phyloP scores from a whole-genome alignment of 2,888 invertebrate genomes.

The Thecophora atra region DNA sequence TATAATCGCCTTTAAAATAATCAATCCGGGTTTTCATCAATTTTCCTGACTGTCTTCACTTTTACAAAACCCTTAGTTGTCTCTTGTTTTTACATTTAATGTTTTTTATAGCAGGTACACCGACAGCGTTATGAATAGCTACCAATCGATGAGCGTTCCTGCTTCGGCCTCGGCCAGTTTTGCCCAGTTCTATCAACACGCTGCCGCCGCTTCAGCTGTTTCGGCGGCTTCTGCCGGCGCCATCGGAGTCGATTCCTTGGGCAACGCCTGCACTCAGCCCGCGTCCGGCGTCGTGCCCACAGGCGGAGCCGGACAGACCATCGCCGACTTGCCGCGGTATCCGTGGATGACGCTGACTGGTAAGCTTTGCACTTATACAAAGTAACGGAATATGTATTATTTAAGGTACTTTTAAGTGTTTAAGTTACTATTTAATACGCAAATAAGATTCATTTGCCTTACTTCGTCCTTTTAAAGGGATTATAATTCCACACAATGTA shows the following conservation, averaged over 20 bases:
- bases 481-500: no score
- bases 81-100: constrained; percentile 24
- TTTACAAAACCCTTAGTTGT: constrained; percentile 3
- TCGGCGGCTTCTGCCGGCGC: constrained; percentile 80
- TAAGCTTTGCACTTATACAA: constrained; percentile 62
- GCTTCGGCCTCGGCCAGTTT: constrained; percentile 67
- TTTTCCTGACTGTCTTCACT: not conserved
- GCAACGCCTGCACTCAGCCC: constrained; percentile 81
- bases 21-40: no score
- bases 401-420: not conserved
- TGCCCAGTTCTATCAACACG: constrained; percentile 92
- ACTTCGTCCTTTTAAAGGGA: no score
- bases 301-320: constrained; percentile 78
- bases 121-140: constrained; percentile 67
- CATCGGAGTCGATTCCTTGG: constrained; percentile 80
- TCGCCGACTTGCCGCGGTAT: constrained; percentile 92
- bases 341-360: constrained; percentile 98
- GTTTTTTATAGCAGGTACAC: constrained; percentile 62
- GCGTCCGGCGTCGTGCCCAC: constrained; percentile 71
- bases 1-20: no score
- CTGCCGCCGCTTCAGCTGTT: constrained; percentile 73
- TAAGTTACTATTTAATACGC: no score
- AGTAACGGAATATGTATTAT: no score
- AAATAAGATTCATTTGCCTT: no score
- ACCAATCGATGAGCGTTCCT: constrained; percentile 67